Evolutionary conservation across 2,888 invertebrate genomes (phyloP), one percentile per base, ranked within the genome.

Genomic region (Nomada goodeniana): DNA sequence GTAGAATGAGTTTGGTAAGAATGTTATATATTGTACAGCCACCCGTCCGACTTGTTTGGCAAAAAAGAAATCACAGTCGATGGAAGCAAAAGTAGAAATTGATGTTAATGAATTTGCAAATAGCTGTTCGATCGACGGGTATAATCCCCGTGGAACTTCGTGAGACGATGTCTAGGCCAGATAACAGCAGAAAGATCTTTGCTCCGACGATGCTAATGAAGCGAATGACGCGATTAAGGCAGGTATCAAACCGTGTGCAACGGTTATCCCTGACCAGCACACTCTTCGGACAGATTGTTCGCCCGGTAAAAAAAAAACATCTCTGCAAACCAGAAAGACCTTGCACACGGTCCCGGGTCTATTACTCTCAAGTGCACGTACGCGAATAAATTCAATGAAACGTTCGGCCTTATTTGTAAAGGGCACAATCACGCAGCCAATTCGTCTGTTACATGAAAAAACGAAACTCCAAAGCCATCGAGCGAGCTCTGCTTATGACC

Each of bases 271-370:
- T 42, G n/a, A 55, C 50, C 60, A 47, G 18, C 60, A 52, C 50
- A 11, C 64, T 15, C 23, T 26, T 59, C 72, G 20, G 76, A 64
- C 76, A 76, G 76, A 76, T 76, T 71, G 63, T 63, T 36, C 72
- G 29, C 63, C 47, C 47, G 42, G 44, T 36, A 18, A 15, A 74
- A 74, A 29, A 52, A 78, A 53, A 52, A 77, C n/a, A 52, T 72
- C 18, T 18, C 36, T 76, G 47, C 23, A n/a, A 26, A 26, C 23
- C 15, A 36, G 63, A 64, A 57, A 71, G 57, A 57, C 55, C 4
- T 13, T 36, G 42, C 72, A 73, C 74, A 52, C 60, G 74, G 59
- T 57, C 44, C 13, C 26, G 36, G 11, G 55, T 23, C 65, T 29
- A 65, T 77, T 60, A 60, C 23, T 53, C 44, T 60, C 77, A 52